Evolutionary conservation across 2,113 vertebrate species (phyloP).

Genomic region (Sterrhoptilus dennistouni): DNA sequence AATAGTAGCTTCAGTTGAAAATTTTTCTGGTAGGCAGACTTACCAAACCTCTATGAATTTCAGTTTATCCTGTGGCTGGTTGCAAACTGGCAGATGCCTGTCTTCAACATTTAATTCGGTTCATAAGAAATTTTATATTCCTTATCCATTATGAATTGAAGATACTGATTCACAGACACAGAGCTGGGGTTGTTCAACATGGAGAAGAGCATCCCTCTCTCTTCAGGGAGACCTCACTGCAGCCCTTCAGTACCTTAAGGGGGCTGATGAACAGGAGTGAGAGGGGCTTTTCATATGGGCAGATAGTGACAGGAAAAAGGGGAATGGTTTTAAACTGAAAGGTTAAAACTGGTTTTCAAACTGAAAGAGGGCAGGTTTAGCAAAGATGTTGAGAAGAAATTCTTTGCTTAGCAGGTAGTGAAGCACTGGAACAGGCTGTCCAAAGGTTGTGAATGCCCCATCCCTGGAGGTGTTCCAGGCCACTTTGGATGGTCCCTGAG

Average conservation of each 20-base stretch:
- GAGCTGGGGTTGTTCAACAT: not conserved
- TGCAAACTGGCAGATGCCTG: not conserved
- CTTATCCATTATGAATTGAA: not conserved
- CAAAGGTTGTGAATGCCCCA: not conserved
- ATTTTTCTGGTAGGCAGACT: not conserved
- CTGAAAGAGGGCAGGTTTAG: not conserved
- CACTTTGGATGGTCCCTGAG: not conserved
- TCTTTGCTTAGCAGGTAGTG: not conserved
- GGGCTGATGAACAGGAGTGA: not conserved
- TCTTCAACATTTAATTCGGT: not conserved
- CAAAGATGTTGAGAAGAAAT: not conserved
- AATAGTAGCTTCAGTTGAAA: not conserved
- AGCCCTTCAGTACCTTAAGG: not conserved
- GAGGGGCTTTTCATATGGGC: not conserved
- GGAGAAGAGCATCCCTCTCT: not conserved
- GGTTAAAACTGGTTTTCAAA: not conserved
- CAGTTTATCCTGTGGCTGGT: not conserved
- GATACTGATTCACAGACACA: not conserved
- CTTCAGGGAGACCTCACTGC: not conserved
- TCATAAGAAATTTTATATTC: not conserved
- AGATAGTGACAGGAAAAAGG: not conserved
- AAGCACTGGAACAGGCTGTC: not conserved
- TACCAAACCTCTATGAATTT: not conserved
- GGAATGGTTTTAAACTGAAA: not conserved
- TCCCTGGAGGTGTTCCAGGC: not conserved